Evolutionary conservation across 2,113 vertebrate genomes (phyloP).

Genomic region (Camelus bactrianus): DNA sequence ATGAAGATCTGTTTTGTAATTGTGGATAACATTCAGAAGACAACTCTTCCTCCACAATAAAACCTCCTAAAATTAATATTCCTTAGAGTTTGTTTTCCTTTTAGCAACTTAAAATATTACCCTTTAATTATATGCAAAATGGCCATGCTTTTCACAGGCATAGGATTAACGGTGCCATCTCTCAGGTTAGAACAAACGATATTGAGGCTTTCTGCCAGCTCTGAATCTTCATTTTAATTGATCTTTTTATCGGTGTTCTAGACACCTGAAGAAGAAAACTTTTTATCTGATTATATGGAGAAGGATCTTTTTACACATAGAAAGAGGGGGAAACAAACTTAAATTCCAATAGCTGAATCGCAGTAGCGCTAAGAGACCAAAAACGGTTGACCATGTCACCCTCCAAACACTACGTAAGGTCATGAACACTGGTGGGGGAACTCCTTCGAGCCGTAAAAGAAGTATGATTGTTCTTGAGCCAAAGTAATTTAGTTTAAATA

Average conservation of each 20-base stretch:
- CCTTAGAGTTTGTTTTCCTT: background rate
- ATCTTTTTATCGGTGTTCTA: background rate
- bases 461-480: constrained; percentile 28
- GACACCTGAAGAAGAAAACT: background rate
- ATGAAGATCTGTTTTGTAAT: background rate
- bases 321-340: background rate
- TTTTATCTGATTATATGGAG: background rate
- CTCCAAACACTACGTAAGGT: background rate
- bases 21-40: constrained; percentile 16
- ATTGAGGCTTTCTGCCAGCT: background rate
- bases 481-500: constrained; percentile 47
- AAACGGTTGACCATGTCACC: background rate
- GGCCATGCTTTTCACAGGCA: background rate
- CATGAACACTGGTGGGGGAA: background rate
- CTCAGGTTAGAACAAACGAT: background rate
- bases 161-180: background rate
- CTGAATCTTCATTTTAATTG: constrained; percentile 47
- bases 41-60: constrained; percentile 5
- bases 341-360: background rate
- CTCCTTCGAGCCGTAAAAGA: background rate
- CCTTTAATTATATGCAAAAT: background rate
- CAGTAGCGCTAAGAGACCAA: background rate
- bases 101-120: constrained; percentile 21
- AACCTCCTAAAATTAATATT: constrained; percentile 35
- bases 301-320: background rate